Percentiles rank a stretch among this genome's conserved stretches.
phyloP scores from a whole-genome alignment of 1,140 invertebrate genomes.

The Drosophila bifasciata region DNA sequence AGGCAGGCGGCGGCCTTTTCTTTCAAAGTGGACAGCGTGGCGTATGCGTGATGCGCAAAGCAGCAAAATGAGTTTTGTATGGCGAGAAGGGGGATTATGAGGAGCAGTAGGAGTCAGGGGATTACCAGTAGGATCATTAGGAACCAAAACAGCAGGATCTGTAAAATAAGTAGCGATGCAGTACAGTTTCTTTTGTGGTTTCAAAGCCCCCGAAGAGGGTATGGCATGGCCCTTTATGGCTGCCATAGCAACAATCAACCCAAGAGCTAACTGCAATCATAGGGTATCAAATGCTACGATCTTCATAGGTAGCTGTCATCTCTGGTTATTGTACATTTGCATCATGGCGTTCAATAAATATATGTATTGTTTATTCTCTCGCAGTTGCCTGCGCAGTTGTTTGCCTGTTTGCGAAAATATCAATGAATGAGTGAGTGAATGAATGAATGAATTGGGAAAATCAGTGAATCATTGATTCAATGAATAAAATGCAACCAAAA shows the following conservation, averaged over 20 bases:
- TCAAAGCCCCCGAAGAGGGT: too few relatives aligned
- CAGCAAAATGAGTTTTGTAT: constrained; percentile 20
- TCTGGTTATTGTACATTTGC: constrained; percentile 58
- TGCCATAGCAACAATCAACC: too few relatives aligned
- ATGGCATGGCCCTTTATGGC: too few relatives aligned
- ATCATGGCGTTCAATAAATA: constrained; percentile 53
- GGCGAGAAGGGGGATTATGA: background rate
- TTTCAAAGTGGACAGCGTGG: constrained; percentile 61
- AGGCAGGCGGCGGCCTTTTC: constrained; percentile 50
- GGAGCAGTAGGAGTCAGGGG: background rate
- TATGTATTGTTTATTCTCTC: constrained; percentile 32
- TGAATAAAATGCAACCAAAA: background rate
- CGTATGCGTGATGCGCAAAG: constrained; percentile 64
- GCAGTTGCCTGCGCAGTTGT: constrained; percentile 7
- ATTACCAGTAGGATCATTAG: too few relatives aligned
- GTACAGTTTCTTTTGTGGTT: too few relatives aligned
- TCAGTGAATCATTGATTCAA: constrained; percentile 4
- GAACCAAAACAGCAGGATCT: too few relatives aligned
- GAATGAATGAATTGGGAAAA: constrained; percentile 26
- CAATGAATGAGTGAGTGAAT: constrained; percentile 8
- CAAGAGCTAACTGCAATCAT: too few relatives aligned
- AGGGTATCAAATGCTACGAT: too few relatives aligned
- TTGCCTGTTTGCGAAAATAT: constrained; percentile 23
- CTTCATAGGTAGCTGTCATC: too few relatives aligned
- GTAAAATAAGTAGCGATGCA: too few relatives aligned